Evolutionary conservation across 2,888 invertebrate species (phyloP), one percentile per base, ranked within the genome.

Genomic region (Hypomecis atomaria): DNA sequence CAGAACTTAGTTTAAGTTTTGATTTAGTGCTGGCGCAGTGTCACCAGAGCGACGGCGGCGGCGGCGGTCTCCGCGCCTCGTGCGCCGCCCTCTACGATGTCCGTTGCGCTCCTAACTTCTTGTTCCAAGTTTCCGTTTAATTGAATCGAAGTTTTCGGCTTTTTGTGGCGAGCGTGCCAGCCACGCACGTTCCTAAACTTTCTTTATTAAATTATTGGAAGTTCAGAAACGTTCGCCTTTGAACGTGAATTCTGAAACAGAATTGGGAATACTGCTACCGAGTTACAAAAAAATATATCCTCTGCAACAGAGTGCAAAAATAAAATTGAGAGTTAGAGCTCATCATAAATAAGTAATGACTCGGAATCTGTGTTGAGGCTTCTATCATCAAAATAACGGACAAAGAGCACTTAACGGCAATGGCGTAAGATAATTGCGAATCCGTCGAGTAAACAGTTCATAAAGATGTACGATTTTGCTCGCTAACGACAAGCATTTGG

Each of bases 131-230:
- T 90, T 87, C 83, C 85, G 88, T 90, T 91, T 92, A 91, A 92
- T 92, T 92, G 90, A 92, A 92, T 92, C 88, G 89, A 90, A 91
- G 90, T 90, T 90, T 90, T 90, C 88, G 89, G 91, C 89, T 92
- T 92, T 91, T 91, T 92, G 92, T 84, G 92, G 91, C 86, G 83
- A 89, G 88, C 88, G 57, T 87, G 86, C 88, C 88, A 88, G 85
- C 89, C 90, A 91, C 90, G 92, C 90, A 92, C 91, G 91, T 87
- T 87, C 84, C 83, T 84, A 87, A 92, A 92, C 87, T 92, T 92
- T 91, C 89, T 89, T 91, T 92, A 92, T 92, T 92, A 92, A 91
- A 92, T 92, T 92, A 92, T 92, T 90, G 89, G 88, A 86, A 89
- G 90, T 90, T 90, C 85, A 86, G 90, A 89, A 90, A 88, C 87